These are phyloP conservation scores for Malurus splendens DNA, from an alignment of 2,797 vertebrate genomes.

Conservation along the genomic window DNA sequence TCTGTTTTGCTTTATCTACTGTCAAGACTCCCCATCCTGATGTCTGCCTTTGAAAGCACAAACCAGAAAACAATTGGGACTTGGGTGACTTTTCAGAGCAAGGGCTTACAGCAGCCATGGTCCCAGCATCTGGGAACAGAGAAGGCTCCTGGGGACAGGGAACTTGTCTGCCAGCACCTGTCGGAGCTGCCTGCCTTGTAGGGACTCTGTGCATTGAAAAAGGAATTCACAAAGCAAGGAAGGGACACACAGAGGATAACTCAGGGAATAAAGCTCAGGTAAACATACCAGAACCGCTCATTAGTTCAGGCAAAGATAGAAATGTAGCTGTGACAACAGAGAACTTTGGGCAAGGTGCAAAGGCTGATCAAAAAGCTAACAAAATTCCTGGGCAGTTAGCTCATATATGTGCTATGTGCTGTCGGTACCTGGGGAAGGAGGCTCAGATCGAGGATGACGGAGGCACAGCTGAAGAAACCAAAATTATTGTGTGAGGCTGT, in stretches of 20 bases:
- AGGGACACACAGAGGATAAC: background rate
- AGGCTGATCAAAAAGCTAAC: constrained; percentile 29
- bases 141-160: background rate
- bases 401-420: background rate
- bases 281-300: constrained; percentile 15
- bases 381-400: constrained; percentile 16
- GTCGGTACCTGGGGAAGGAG: background rate
- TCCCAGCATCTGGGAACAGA: background rate
- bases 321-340: constrained; percentile 4
- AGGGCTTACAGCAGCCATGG: background rate
- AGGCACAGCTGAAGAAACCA: background rate
- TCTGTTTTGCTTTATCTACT: background rate
- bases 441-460: background rate
- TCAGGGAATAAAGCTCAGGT: background rate
- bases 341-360: constrained; percentile 38
- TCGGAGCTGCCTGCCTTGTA: background rate
- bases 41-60: background rate
- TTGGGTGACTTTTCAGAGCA: background rate
- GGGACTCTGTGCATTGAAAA: background rate
- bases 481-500: background rate
- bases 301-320: background rate
- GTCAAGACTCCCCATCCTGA: background rate
- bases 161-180: background rate
- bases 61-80: background rate
- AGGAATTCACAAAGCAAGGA: background rate